Percentiles rank a stretch among this genome's conserved stretches.
Conservation (phyloP, 2,888 invertebrate species). For the Phaonia tiefii region DNA sequence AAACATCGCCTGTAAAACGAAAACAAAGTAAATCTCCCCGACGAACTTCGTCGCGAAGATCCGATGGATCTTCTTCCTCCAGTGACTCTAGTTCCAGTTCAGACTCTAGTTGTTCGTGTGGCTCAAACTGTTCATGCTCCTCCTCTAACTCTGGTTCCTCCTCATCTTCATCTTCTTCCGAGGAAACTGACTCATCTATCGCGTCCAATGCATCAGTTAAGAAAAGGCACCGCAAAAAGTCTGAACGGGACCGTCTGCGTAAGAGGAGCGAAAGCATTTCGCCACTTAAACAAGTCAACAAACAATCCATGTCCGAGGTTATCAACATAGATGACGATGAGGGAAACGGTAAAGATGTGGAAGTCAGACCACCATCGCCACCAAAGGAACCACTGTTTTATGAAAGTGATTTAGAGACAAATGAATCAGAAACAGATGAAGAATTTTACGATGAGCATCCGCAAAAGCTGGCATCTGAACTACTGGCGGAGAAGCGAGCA, state of each 20-base stretch:
- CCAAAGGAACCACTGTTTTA: slow-evolving; percentile 84
- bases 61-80: slow-evolving; percentile 84
- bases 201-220: slow-evolving; percentile 74
- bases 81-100: slow-evolving; percentile 89
- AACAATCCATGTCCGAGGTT: slow-evolving; percentile 68
- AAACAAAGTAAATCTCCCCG: slow-evolving; percentile 67
- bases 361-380: slow-evolving; percentile 58
- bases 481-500: slow-evolving; percentile 88
- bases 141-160: slow-evolving; percentile 85
- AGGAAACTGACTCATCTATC: slow-evolving; percentile 82
- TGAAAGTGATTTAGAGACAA: slow-evolving; percentile 92
- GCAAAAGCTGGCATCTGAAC: slow-evolving; percentile 86
- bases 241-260: slow-evolving; percentile 81
- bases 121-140: slow-evolving; percentile 91
- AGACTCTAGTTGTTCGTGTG: slow-evolving; percentile 90
- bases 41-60: slow-evolving; percentile 75
- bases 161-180: slow-evolving; percentile 83
- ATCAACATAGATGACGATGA: slow-evolving; percentile 59
- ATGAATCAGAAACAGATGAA: slow-evolving; percentile 92
- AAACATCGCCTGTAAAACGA: slow-evolving; percentile 73
- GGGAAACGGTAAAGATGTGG: slow-evolving; percentile 76
- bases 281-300: slow-evolving; percentile 65
- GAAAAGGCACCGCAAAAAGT: slow-evolving; percentile 78
- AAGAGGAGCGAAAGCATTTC: slow-evolving; percentile 73
- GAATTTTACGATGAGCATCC: slow-evolving; percentile 94